Percentiles rank a stretch among this genome's conserved stretches.
These are phyloP conservation scores for Amaurobius ferox DNA, from an alignment of 2,888 invertebrate genomes.

Conservation along the genomic window DNA sequence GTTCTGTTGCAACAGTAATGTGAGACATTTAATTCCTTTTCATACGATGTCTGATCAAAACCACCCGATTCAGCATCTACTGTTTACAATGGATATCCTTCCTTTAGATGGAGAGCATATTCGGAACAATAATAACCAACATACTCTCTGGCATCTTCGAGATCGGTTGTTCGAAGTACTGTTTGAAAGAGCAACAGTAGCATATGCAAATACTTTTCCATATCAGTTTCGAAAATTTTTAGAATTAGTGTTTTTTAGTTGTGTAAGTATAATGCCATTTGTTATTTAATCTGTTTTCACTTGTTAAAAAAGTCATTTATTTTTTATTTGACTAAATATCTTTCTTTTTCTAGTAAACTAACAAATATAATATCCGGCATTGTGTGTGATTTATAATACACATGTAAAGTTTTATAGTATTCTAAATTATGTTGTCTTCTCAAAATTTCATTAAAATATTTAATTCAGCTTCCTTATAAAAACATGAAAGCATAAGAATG, in stretches of 20 bases:
- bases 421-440: too few relatives aligned
- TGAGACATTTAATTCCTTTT: background rate
- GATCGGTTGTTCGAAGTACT: conserved; percentile 62
- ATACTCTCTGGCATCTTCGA: conserved; percentile 55
- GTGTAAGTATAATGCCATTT: conserved; percentile 44
- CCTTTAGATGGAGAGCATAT: conserved; percentile 31
- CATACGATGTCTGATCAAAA: conserved; percentile 45
- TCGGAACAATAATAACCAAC: conserved; percentile 50
- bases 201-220: conserved; percentile 56
- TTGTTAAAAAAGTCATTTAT: too few relatives aligned
- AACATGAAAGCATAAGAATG: too few relatives aligned
- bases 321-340: too few relatives aligned
- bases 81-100: conserved; percentile 51
- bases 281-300: too few relatives aligned
- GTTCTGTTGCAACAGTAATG: background rate
- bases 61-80: conserved; percentile 34
- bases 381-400: too few relatives aligned
- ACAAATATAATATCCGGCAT: too few relatives aligned
- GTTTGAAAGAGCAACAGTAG: conserved; percentile 49
- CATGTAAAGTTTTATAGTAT: too few relatives aligned
- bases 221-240: conserved; percentile 35
- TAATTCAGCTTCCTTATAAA: too few relatives aligned
- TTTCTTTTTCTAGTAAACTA: too few relatives aligned
- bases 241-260: conserved; percentile 37
- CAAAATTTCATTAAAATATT: too few relatives aligned